A percentile compares a stretch with the other conserved stretches of the same genome.
Evolutionary conservation across 2,888 invertebrate genomes (phyloP).

Genomic region (Drosophila multiciliata): DNA sequence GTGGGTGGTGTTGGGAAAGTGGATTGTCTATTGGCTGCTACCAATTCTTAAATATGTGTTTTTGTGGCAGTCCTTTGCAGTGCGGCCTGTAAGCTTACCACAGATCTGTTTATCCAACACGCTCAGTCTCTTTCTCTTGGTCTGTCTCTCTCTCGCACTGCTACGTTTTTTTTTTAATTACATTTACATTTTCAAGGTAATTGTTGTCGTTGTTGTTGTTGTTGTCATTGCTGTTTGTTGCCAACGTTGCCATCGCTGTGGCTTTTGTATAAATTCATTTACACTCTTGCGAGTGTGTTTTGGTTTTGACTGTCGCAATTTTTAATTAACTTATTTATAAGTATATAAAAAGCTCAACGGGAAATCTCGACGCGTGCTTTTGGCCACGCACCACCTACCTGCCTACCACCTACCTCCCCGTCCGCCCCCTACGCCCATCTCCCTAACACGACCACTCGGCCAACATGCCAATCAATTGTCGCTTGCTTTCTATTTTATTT

Average conservation of each 20-base stretch:
- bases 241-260: slow-evolving; percentile 39
- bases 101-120: slow-evolving; percentile 1
- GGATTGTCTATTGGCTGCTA: background rate
- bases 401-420: background rate
- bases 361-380: slow-evolving; percentile 53
- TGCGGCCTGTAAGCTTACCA: slow-evolving; percentile 2
- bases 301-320: slow-evolving; percentile 46
- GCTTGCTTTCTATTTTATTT: slow-evolving; percentile 37
- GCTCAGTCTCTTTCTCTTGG: background rate
- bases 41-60: background rate
- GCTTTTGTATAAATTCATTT: slow-evolving; percentile 17
- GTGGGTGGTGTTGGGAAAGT: too few species aligned
- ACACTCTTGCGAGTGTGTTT: slow-evolving; percentile 3
- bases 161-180: slow-evolving; percentile 63
- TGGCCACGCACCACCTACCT: slow-evolving; percentile 35
- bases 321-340: slow-evolving; percentile 77
- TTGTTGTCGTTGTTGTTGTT: slow-evolving; percentile 28
- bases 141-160: too few species aligned
- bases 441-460: slow-evolving; percentile 44
- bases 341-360: slow-evolving; percentile 56
- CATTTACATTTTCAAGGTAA: slow-evolving; percentile 67
- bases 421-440: background rate
- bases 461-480: slow-evolving; percentile 77
- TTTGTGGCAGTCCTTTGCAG: background rate
- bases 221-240: slow-evolving; percentile 23